Evolutionary conservation across 2,797 vertebrate species (phyloP).

Genomic region (Sylvilagus floridanus): DNA sequence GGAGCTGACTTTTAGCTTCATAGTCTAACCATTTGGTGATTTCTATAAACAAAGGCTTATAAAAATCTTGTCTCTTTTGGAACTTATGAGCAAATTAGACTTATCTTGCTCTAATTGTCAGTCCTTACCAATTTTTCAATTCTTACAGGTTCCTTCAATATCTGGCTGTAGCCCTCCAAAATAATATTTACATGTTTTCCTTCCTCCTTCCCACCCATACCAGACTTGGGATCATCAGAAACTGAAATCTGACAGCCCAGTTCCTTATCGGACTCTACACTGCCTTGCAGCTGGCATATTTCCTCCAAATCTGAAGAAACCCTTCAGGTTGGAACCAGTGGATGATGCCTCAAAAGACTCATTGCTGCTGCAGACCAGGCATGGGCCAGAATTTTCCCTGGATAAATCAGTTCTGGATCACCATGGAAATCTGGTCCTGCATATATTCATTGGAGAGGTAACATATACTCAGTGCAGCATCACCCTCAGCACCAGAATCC

Average conservation of each 20-base stretch:
- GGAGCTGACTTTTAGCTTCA: background rate
- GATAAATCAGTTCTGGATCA: background rate
- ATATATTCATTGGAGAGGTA: background rate
- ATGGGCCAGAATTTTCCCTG: background rate
- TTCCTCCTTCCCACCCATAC: background rate
- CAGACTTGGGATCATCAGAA: background rate
- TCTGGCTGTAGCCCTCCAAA: conserved; percentile 8
- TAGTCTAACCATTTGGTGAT: background rate
- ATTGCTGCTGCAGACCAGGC: background rate
- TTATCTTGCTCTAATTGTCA: conserved; percentile 10
- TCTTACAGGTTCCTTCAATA: background rate
- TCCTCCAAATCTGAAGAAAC: background rate
- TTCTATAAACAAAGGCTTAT: background rate
- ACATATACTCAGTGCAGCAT: background rate
- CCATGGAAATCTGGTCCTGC: background rate
- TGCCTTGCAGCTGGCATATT: background rate
- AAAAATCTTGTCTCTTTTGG: background rate
- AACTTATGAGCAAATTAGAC: background rate
- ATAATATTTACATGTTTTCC: conserved; percentile 2
- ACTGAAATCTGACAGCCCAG: conserved; percentile 9
- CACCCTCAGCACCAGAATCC: background rate
- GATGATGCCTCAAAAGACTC: conserved; percentile 1
- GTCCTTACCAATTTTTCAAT: conserved; percentile 18
- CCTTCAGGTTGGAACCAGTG: background rate
- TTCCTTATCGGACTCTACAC: background rate